phyloP scores from a whole-genome alignment of 2,797 vertebrate species.

The Chloroceryle inda region DNA sequence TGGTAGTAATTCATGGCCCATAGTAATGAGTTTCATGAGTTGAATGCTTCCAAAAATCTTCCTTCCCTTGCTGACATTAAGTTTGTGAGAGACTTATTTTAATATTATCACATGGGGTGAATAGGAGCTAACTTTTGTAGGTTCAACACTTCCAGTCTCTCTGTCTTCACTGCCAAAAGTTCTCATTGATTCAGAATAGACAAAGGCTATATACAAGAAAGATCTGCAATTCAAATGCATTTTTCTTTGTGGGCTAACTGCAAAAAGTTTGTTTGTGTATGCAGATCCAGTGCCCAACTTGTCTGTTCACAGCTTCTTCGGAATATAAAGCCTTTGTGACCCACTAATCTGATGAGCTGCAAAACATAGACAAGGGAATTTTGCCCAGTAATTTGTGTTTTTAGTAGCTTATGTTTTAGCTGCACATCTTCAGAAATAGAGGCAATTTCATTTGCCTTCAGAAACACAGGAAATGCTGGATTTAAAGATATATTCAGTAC shows the following conservation, averaged over 20 bases:
- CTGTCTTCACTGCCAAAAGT: not conserved
- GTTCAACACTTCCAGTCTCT: not conserved
- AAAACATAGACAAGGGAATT: not conserved
- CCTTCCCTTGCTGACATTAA: not conserved
- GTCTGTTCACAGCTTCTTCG: conserved; percentile 54
- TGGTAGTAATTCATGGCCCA: not conserved
- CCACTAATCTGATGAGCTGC: not conserved
- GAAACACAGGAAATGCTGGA: not conserved
- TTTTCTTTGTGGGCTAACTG: conserved; percentile 31
- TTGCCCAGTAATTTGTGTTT: not conserved
- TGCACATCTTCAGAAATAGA: not conserved
- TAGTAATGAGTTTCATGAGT: not conserved
- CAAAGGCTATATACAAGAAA: not conserved
- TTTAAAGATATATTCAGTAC: not conserved
- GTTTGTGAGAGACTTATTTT: conserved; percentile 2
- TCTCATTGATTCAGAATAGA: not conserved
- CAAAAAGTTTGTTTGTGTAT: conserved; percentile 12
- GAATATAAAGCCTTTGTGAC: conserved; percentile 2
- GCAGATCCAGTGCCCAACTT: not conserved
- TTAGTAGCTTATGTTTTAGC: not conserved
- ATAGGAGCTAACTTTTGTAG: conserved; percentile 6
- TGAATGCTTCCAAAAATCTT: conserved; percentile 24
- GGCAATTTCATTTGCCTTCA: not conserved
- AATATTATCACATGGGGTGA: not conserved
- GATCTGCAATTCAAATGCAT: not conserved